Evolutionary conservation across 2,797 vertebrate species (phyloP).

Genomic region (Sternotherus odoratus): DNA sequence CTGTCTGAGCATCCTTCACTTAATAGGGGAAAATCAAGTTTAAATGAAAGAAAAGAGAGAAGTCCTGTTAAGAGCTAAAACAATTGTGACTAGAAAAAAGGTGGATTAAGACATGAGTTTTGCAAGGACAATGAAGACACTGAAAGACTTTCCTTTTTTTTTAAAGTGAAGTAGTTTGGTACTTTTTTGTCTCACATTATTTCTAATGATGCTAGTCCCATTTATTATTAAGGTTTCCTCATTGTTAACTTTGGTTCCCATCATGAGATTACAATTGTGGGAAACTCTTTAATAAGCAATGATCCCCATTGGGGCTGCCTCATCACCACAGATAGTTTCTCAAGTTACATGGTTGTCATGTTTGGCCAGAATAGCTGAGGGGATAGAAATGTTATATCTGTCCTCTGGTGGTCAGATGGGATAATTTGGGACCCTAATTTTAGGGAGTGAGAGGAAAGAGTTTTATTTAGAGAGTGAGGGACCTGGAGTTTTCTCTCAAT

Average conservation of each 20-base stretch:
- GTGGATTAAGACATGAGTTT: constrained; percentile 65
- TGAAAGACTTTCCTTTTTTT: background rate
- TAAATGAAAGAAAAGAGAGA: constrained; percentile 70
- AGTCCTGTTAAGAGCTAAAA: constrained; percentile 62
- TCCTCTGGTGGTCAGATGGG: background rate
- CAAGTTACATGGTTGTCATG: background rate
- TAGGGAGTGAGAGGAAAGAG: background rate
- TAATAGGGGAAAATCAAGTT: constrained; percentile 78
- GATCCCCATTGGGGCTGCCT: background rate
- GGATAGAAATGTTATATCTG: no score
- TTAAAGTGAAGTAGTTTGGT: background rate
- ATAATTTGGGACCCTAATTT: background rate
- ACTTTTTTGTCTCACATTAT: background rate
- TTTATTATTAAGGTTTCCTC: background rate
- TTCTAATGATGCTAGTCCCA: background rate
- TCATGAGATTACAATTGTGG: background rate
- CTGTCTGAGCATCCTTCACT: constrained; percentile 80
- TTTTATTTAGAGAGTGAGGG: background rate
- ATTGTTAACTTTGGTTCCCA: background rate
- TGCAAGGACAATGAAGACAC: constrained; percentile 32
- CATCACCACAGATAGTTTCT: fast-evolving
- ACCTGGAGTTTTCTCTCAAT: background rate
- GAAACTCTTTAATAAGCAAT: background rate
- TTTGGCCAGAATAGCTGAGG: background rate
- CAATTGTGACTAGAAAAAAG: constrained; percentile 57